Evolutionary conservation across 2,888 invertebrate genomes (phyloP).

Genomic region (Chalcis sispes): DNA sequence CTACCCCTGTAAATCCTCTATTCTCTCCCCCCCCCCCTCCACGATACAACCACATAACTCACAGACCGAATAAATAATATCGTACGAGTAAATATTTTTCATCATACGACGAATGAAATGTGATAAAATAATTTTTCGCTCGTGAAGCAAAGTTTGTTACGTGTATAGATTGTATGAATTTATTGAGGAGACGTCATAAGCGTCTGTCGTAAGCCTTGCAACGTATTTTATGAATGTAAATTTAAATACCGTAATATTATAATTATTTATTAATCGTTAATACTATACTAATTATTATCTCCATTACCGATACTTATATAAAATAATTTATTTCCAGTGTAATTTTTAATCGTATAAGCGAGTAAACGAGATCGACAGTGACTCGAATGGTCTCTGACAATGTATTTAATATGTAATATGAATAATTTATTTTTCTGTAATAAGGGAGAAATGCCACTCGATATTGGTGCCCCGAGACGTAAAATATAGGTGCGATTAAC

Average conservation of each 20-base stretch:
- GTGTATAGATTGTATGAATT: slow-evolving; percentile 45
- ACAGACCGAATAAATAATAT: slow-evolving; percentile 16
- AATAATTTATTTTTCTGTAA: slow-evolving; percentile 61
- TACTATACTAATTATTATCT: slow-evolving; percentile 42
- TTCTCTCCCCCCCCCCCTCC: neutral
- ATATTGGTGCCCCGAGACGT: slow-evolving; percentile 72
- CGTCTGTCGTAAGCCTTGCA: slow-evolving; percentile 40
- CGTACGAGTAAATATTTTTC: slow-evolving; percentile 42
- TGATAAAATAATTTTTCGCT: slow-evolving; percentile 51
- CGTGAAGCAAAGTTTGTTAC: slow-evolving; percentile 48
- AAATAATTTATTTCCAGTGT: slow-evolving; percentile 43
- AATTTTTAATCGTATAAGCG: slow-evolving; percentile 49
- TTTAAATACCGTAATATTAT: slow-evolving; percentile 46
- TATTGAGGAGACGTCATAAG: slow-evolving; percentile 35
- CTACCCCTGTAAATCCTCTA: neutral
- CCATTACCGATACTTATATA: slow-evolving; percentile 38
- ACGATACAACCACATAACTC: too few relatives aligned
- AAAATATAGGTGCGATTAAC: slow-evolving; percentile 74
- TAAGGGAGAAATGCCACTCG: slow-evolving; percentile 66
- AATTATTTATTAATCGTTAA: slow-evolving; percentile 54
- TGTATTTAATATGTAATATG: slow-evolving; percentile 53
- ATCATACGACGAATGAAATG: slow-evolving; percentile 43
- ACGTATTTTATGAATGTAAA: slow-evolving; percentile 52
- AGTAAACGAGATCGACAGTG: slow-evolving; percentile 39
- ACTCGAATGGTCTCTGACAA: slow-evolving; percentile 27